Base-by-base conservation (phyloP, 1,140 invertebrate species). In the Oncopodura yosiiana region DNA sequence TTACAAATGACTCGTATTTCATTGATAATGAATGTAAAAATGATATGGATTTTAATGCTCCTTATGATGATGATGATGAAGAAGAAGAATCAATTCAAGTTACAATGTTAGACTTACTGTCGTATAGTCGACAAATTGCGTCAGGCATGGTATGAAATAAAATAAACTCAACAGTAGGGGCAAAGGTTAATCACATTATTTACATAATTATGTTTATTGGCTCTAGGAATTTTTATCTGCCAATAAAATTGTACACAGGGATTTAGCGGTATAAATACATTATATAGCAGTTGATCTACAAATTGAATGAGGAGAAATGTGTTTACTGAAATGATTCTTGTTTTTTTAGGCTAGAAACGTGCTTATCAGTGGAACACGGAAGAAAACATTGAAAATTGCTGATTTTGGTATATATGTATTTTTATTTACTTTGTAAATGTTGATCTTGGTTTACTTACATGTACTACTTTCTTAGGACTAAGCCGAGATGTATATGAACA, bases 321-420 rank as follows among this genome's bases (percentile, higher is more conserved):
- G n/a, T 34, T 34, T 9, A 18, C 30, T 21, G 46, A 49, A 12
- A n/a, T n/a, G n/a, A n/a, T n/a, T n/a, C 74, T 94, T 62, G 90
- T n/a, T n/a, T 90, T 1, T n/a, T n/a, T n/a, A n/a, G n/a, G 86
- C 90, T 0, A 74, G 92, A 38, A 95, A 95, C 70, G 78, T 94
- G 21, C 69, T 94, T 1, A 76, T 94, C 3, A 82, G 80, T 26
- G 70, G 79, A 86, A 55, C 78, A n/a, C n/a, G n/a, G 77, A 61
- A 81, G 79, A 0, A 77, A 24, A 51, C 45, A 9, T 19, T 89
- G 1, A 94, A 94, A 73, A 89, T 94, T 58, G 86, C 88, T 0
- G 89, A 94, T 69, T 93, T 94, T 70, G 89, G n/a, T n/a, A n/a
- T n/a, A n/a, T n/a, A n/a, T n/a, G n/a, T n/a, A n/a, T n/a, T n/a